Percentiles rank a stretch among this genome's conserved stretches.
Conservation (phyloP, 1,140 invertebrate genomes). For the Euura saliciscinereae region DNA sequence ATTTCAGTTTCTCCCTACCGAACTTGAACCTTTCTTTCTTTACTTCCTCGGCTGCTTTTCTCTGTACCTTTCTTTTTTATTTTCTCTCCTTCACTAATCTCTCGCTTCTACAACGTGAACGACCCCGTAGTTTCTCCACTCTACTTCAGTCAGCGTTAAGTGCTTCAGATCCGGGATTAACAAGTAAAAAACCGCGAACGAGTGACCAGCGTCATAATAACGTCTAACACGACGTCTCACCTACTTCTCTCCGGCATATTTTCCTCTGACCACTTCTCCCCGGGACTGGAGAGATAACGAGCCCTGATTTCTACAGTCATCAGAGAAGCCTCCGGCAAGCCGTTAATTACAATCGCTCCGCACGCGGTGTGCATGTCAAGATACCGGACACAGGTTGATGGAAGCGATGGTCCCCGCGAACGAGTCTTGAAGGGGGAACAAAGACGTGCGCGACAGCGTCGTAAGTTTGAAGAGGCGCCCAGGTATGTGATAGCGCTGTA, state of each 20-base stretch:
- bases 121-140: not conserved
- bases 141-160: not conserved
- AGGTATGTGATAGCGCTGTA: conserved; percentile 5
- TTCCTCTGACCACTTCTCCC: too few relatives aligned
- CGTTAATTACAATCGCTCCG: too few relatives aligned
- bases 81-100: not conserved
- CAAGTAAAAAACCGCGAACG: not conserved
- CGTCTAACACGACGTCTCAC: too few relatives aligned
- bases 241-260: too few relatives aligned
- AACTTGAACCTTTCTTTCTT: not conserved
- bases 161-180: conserved; percentile 2
- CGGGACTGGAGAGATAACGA: too few relatives aligned
- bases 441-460: not conserved
- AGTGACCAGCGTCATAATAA: too few relatives aligned
- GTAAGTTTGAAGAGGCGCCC: not conserved
- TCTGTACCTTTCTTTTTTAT: not conserved
- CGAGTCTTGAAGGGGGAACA: not conserved
- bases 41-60: not conserved
- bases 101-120: not conserved
- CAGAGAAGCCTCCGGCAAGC: too few relatives aligned
- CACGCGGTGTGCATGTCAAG: too few relatives aligned
- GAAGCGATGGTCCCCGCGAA: too few relatives aligned
- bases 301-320: too few relatives aligned
- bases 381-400: too few relatives aligned
- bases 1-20: not conserved